Evolutionary conservation across 1,140 invertebrate genomes (phyloP).

Genomic region (Euschistus heros): DNA sequence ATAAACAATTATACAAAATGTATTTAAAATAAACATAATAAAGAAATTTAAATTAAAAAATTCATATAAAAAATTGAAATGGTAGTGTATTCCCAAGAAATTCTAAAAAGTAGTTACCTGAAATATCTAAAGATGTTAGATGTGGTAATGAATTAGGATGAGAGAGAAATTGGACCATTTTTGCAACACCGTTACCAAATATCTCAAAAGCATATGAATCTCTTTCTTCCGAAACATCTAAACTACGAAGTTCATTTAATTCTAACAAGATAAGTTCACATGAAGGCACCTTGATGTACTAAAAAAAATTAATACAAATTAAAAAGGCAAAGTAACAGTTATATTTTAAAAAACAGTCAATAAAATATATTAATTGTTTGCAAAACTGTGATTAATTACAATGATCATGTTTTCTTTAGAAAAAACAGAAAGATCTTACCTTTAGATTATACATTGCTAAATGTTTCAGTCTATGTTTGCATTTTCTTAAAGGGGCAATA

Average conservation of each 20-base stretch:
- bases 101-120: constrained; percentile 36
- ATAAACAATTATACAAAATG: not conserved
- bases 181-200: constrained; percentile 35
- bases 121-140: constrained; percentile 56
- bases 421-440: constrained; percentile 34
- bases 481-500: constrained; percentile 50
- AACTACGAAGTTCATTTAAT: constrained; percentile 45
- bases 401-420: no score
- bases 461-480: constrained; percentile 48
- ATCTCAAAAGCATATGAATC: constrained; percentile 39
- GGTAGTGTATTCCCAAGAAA: no score
- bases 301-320: not conserved
- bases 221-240: constrained; percentile 56
- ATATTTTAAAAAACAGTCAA: not conserved
- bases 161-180: constrained; percentile 42
- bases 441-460: constrained; percentile 55
- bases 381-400: no score
- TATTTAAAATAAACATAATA: not conserved
- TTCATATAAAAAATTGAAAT: no score
- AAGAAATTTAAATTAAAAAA: not conserved
- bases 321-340: not conserved
- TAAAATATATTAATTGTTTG: not conserved
- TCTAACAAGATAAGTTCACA: constrained; percentile 42
- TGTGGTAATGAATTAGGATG: constrained; percentile 44
- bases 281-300: constrained; percentile 38